These are phyloP conservation scores for Leptinotarsa peninsularis DNA, from an alignment of 2,888 invertebrate species.

Conservation along the genomic window DNA sequence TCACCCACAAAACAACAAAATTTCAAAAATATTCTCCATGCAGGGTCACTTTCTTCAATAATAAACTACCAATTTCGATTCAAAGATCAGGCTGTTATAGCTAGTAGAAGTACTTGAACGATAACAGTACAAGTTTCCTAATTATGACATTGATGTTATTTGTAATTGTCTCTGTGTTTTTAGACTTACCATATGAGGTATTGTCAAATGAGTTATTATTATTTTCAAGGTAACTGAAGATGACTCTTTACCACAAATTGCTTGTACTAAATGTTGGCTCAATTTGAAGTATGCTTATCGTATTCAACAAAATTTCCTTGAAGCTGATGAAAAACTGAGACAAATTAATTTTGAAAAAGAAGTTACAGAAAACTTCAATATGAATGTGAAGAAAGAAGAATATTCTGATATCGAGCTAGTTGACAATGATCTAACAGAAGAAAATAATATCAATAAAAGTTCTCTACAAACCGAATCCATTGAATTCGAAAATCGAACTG, in stretches of 20 bases:
- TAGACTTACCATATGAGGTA: too few species aligned
- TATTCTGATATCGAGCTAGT: neutral
- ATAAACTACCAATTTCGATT: too few species aligned
- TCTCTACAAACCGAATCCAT: neutral
- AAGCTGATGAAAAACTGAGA: conserved; percentile 44
- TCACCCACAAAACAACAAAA: too few species aligned
- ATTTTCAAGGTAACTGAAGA: conserved; percentile 28
- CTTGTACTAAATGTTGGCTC: conserved; percentile 53
- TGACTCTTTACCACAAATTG: conserved; percentile 25
- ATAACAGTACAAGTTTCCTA: too few species aligned
- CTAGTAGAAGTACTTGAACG: too few species aligned
- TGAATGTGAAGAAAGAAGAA: conserved; percentile 19
- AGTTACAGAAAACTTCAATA: conserved; percentile 19
- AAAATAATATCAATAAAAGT: neutral
- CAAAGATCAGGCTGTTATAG: too few species aligned
- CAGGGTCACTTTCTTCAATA: too few species aligned
- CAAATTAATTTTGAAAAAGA: conserved; percentile 5
- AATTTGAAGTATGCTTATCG: conserved; percentile 52
- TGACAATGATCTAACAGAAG: conserved; percentile 1
- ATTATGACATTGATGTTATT: too few species aligned
- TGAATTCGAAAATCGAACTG: conserved; percentile 13
- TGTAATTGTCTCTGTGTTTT: too few species aligned
- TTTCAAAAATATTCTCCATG: too few species aligned
- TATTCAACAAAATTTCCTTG: conserved; percentile 53
- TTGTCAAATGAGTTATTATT: neutral